A percentile compares a stretch with the other conserved stretches of the same genome.
These are phyloP conservation scores for Drosophila mayri DNA, from an alignment of 1,140 invertebrate genomes.

Conservation along the genomic window DNA sequence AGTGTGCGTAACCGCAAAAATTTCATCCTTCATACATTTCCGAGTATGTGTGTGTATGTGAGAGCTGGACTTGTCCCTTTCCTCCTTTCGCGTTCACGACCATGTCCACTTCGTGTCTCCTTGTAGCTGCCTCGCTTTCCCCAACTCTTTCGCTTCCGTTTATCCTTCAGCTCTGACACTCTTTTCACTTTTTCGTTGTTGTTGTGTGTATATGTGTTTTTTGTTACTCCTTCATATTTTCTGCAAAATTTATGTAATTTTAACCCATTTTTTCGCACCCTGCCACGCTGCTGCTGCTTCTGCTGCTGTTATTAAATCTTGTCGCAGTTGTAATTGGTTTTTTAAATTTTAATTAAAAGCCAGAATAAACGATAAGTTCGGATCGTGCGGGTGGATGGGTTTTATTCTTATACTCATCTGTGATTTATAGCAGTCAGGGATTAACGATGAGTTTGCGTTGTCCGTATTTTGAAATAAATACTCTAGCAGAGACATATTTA, in stretches of 20 bases:
- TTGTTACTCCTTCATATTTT: slow-evolving; percentile 69
- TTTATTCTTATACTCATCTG: slow-evolving; percentile 39
- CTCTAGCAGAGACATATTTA: slow-evolving; percentile 7
- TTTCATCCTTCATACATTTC: slow-evolving; percentile 73
- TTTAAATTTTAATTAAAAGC: slow-evolving; percentile 77
- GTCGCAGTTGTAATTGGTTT: slow-evolving; percentile 70
- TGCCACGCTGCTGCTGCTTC: slow-evolving; percentile 11
- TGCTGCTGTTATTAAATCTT: slow-evolving; percentile 70
- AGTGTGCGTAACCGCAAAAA: slow-evolving; percentile 68
- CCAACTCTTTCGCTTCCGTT: neutral
- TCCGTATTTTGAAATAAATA: slow-evolving; percentile 48
- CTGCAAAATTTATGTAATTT: slow-evolving; percentile 80
- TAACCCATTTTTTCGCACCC: slow-evolving; percentile 57
- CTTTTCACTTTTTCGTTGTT: slow-evolving; percentile 28
- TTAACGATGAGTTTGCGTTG: slow-evolving; percentile 22
- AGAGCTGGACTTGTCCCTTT: slow-evolving; percentile 36
- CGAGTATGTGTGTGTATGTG: slow-evolving; percentile 21
- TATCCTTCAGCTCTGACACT: slow-evolving; percentile 33
- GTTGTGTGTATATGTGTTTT: slow-evolving; percentile 3
- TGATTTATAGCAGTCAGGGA: slow-evolving; percentile 43
- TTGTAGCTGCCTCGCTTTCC: slow-evolving; percentile 22
- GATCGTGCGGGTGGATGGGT: slow-evolving; percentile 12
- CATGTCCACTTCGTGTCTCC: slow-evolving; percentile 45
- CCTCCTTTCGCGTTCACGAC: slow-evolving; percentile 38
- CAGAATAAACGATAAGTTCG: slow-evolving; percentile 65